phyloP scores from a whole-genome alignment of 2,888 invertebrate genomes.

The Sinelater perroti region DNA sequence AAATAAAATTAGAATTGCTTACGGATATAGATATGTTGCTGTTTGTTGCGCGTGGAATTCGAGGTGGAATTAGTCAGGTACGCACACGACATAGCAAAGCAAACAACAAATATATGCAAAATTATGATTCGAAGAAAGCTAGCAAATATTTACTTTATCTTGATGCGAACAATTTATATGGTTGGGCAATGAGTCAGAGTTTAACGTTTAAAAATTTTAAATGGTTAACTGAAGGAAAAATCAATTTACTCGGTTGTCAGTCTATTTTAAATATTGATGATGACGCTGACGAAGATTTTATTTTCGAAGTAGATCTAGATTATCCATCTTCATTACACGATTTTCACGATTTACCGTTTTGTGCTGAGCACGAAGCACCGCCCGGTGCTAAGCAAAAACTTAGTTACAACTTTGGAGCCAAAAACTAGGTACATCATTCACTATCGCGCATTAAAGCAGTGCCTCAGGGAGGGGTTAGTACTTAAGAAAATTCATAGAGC shows the following conservation, averaged over 20 bases:
- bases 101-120: slow-evolving; percentile 53
- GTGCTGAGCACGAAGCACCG: slow-evolving; percentile 43
- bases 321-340: slow-evolving; percentile 46
- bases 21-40: slow-evolving; percentile 52
- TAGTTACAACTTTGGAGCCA: slow-evolving; percentile 43
- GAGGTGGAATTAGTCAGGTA: slow-evolving; percentile 43
- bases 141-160: slow-evolving; percentile 47
- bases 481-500: slow-evolving; percentile 49
- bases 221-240: slow-evolving; percentile 42
- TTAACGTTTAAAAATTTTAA: slow-evolving; percentile 48
- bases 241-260: slow-evolving; percentile 25
- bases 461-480: slow-evolving; percentile 47
- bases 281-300: slow-evolving; percentile 43
- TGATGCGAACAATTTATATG: slow-evolving; percentile 51
- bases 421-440: slow-evolving; percentile 42
- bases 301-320: slow-evolving; percentile 52
- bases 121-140: too few relatives aligned
- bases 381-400: slow-evolving; percentile 42
- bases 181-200: slow-evolving; percentile 42
- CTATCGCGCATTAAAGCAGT: slow-evolving; percentile 49
- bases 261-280: slow-evolving; percentile 23
- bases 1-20: slow-evolving; percentile 49
- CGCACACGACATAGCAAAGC: slow-evolving; percentile 46
- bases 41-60: slow-evolving; percentile 43
- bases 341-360: slow-evolving; percentile 50